Base-by-base conservation (phyloP, 1,140 invertebrate species). In the Hetaerina americana region DNA sequence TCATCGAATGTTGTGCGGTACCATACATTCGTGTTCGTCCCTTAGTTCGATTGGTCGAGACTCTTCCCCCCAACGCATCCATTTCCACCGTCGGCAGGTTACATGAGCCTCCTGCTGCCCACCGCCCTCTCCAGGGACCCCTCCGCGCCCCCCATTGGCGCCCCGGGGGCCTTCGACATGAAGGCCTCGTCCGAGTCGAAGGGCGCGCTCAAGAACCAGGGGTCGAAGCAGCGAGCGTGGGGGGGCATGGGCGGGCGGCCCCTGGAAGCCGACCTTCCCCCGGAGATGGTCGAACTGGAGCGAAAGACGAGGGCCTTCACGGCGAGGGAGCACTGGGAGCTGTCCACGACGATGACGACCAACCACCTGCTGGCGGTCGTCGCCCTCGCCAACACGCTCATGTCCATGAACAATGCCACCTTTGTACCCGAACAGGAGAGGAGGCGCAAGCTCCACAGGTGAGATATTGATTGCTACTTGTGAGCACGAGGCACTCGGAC, bases 341-440 rank as follows among this genome's bases (percentile, higher is more conserved):
- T 98, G 22, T 97, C 94, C 69, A 94, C 92, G 8, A 95, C 94
- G 0, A 80, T 99, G 18, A 98, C 95, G 0, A 98, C 95, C 3
- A 96, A 97, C 80, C 97, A 99, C 82, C 86, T 99, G 27, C 82
- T 99, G 69, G 91, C 95, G 31, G 89, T 99, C 66, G 94, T 99
- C 28, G 91, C 96, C 22, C 84, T 98, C 27, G 92, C 96, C 10
- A 98, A 99, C 81, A 99, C 97, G 0, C 84, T 99, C 24, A 98
- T 98, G 94, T 96, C 95, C 0, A 97, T 99, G 94, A 96, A 92
- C 78, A 95, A 94, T 77, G 94, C 95, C 27, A 94, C 93, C 24
- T 98, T 98, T 79, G 86, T 93, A 72, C 89, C 91, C 0, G 91
- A 93, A 77, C 91, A 92, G 80, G 92, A 94, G 79, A 83, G 91